phyloP scores from a whole-genome alignment of 2,888 invertebrate genomes.

The Rhingia campestris region DNA sequence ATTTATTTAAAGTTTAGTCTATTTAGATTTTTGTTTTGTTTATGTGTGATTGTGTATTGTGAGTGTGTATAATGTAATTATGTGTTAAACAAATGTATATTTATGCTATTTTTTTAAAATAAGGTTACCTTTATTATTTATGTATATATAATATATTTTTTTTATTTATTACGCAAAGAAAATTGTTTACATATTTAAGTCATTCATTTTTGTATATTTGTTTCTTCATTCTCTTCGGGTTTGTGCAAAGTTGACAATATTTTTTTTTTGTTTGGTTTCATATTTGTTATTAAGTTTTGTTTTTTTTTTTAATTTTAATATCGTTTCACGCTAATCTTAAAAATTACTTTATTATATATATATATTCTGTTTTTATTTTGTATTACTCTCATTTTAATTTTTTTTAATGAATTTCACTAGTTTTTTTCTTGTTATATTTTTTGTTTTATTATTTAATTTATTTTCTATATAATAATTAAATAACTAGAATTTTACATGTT shows the following conservation, averaged over 20 bases:
- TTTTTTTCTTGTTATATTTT: conserved; percentile 64
- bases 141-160: conserved; percentile 74
- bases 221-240: conserved; percentile 67
- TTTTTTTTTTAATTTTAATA: conserved; percentile 74
- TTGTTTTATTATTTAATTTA: conserved; percentile 58
- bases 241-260: conserved; percentile 75
- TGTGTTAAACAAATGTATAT: conserved; percentile 50
- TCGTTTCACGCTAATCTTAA: conserved; percentile 75
- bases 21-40: conserved; percentile 52
- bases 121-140: conserved; percentile 65
- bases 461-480: conserved; percentile 63
- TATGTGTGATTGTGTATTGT: conserved; percentile 39
- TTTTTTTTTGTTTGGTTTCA: conserved; percentile 73
- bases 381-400: conserved; percentile 57
- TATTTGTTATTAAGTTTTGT: conserved; percentile 73
- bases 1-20: conserved; percentile 19
- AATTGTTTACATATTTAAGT: conserved; percentile 68
- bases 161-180: conserved; percentile 65
- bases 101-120: conserved; percentile 46
- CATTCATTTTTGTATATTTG: conserved; percentile 68
- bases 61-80: not conserved
- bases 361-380: conserved; percentile 66
- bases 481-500: conserved; percentile 68
- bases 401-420: conserved; percentile 72
- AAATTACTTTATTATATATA: conserved; percentile 72